These are phyloP conservation scores for Hippocampus abdominalis DNA, from an alignment of 2,113 vertebrate genomes.

Conservation along the genomic window DNA sequence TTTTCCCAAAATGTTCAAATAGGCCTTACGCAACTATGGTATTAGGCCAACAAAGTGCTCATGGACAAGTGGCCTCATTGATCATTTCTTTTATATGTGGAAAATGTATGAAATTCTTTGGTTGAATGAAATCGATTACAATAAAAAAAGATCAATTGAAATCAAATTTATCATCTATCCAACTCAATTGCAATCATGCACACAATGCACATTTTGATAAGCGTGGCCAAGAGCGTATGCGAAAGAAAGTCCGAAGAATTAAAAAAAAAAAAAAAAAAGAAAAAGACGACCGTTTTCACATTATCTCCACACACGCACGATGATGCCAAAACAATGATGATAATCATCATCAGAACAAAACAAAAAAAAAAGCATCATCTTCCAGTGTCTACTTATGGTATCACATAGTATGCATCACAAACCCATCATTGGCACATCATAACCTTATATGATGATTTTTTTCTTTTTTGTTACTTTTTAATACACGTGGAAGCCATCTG, in stretches of 20 bases:
- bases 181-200: slow-evolving; percentile 7
- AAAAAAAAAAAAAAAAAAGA: not conserved
- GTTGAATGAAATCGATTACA: slow-evolving; percentile 7
- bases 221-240: slow-evolving; percentile 18
- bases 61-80: slow-evolving; percentile 36
- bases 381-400: slow-evolving; percentile 54
- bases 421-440: slow-evolving; percentile 54
- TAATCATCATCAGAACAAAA: slow-evolving; percentile 33
- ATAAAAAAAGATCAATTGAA: slow-evolving; percentile 4
- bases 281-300: slow-evolving; percentile 25
- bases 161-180: slow-evolving; percentile 4
- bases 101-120: slow-evolving; percentile 9
- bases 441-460: slow-evolving; percentile 34
- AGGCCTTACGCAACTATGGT: not conserved
- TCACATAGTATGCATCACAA: slow-evolving; percentile 48
- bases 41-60: slow-evolving; percentile 12
- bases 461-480: slow-evolving; percentile 8
- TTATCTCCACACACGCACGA: slow-evolving; percentile 26
- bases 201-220: slow-evolving; percentile 14
- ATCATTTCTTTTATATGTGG: slow-evolving; percentile 12
- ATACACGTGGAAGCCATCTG: slow-evolving; percentile 19
- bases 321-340: slow-evolving; percentile 28
- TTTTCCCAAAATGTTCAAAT: not conserved
- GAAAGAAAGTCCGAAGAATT: not conserved
- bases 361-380: slow-evolving; percentile 27